Conservation (phyloP, 2,888 invertebrate species). For the Galeruca laticollis region DNA sequence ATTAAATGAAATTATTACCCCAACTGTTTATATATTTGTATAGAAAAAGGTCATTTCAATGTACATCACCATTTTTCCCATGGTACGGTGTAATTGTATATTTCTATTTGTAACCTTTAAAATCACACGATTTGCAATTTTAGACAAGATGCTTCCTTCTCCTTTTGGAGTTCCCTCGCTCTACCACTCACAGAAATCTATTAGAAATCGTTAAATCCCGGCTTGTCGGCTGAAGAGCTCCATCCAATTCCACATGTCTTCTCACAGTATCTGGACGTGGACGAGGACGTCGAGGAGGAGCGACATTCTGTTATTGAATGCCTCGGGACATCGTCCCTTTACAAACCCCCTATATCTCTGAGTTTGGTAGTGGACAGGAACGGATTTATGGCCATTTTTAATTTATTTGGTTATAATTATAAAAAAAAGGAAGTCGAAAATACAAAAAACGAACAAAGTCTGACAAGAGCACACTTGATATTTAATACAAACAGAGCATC, state of each 20-base stretch:
- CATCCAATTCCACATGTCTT: slow-evolving; percentile 64
- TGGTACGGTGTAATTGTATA: too few relatives aligned
- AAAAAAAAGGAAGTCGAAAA: too few relatives aligned
- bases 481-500: too few relatives aligned
- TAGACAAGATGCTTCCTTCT: slow-evolving; percentile 52
- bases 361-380: slow-evolving; percentile 5
- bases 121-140: slow-evolving; percentile 28
- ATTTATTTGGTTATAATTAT: too few relatives aligned
- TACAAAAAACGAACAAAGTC: too few relatives aligned
- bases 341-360: slow-evolving; percentile 7
- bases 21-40: too few relatives aligned
- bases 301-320: slow-evolving; percentile 64
- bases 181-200: slow-evolving; percentile 65
- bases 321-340: slow-evolving; percentile 50
- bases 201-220: slow-evolving; percentile 67
- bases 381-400: neutral
- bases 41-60: too few relatives aligned
- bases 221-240: slow-evolving; percentile 61
- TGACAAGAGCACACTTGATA: too few relatives aligned
- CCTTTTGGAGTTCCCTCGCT: slow-evolving; percentile 49
- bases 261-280: slow-evolving; percentile 59
- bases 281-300: slow-evolving; percentile 54
- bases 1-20: too few relatives aligned
- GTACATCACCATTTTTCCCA: too few relatives aligned
- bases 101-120: neutral